These are phyloP conservation scores for Orientallactaga bullata DNA, from an alignment of 2,113 vertebrate genomes.

Conservation along the genomic window DNA sequence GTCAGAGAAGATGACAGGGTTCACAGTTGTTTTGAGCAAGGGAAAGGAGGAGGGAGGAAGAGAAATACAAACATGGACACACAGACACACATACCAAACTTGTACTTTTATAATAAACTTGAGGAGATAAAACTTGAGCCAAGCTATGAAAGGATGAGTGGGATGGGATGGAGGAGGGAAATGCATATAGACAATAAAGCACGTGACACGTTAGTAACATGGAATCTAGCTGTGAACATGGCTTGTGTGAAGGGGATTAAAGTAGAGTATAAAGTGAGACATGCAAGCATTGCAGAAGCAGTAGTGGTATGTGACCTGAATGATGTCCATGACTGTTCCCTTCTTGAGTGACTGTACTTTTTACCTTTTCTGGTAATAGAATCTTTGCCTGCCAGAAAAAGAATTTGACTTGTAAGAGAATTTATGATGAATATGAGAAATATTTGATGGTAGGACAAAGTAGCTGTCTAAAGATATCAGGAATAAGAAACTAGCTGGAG, in stretches of 20 bases:
- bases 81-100: too few species aligned
- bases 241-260: neutral
- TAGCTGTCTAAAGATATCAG: neutral
- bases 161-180: neutral
- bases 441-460: neutral
- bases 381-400: conserved; percentile 15
- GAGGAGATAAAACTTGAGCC: neutral
- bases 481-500: neutral
- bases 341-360: neutral
- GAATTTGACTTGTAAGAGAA: neutral
- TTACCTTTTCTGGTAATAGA: neutral
- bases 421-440: conserved; percentile 23
- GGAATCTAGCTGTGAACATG: neutral
- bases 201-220: neutral
- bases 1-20: neutral
- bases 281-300: neutral
- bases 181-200: neutral
- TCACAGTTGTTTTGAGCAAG: neutral
- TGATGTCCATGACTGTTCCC: neutral
- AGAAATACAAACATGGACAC: too few species aligned
- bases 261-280: neutral
- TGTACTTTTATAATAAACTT: too few species aligned
- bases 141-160: neutral
- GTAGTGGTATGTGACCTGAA: neutral
- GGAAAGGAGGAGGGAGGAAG: neutral